These are phyloP conservation scores for Dendrocincla fuliginosa DNA, from an alignment of 2,797 vertebrate genomes.

Conservation along the genomic window DNA sequence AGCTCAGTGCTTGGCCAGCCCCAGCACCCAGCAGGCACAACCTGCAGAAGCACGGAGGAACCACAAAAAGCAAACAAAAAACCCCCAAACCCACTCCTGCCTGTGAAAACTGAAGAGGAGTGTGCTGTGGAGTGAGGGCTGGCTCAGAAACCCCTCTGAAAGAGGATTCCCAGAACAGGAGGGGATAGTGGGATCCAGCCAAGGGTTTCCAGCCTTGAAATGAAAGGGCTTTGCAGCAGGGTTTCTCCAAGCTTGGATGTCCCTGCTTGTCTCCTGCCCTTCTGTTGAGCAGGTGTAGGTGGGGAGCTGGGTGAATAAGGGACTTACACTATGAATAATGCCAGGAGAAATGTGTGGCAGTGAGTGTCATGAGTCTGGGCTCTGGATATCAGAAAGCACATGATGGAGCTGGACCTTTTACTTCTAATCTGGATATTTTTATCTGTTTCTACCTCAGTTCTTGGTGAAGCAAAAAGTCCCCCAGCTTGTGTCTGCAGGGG, in stretches of 20 bases:
- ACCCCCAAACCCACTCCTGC: accelerated
- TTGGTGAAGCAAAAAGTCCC: background rate
- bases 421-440: background rate
- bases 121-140: background rate
- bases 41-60: background rate
- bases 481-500: background rate
- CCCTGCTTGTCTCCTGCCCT: background rate
- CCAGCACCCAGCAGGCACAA: background rate
- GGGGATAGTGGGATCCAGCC: background rate
- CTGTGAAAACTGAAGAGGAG: background rate
- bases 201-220: background rate
- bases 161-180: background rate
- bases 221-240: background rate
- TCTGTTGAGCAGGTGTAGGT: background rate
- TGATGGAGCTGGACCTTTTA: background rate
- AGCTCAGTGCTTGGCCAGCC: background rate
- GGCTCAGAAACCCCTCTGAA: background rate
- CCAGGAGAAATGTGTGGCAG: background rate
- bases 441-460: background rate
- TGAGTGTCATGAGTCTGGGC: accelerated
- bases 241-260: background rate
- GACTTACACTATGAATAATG: background rate
- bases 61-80: background rate
- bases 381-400: background rate
- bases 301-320: background rate